Conservation (phyloP, 2,113 vertebrate species). For the Chrysochloris asiatica region DNA sequence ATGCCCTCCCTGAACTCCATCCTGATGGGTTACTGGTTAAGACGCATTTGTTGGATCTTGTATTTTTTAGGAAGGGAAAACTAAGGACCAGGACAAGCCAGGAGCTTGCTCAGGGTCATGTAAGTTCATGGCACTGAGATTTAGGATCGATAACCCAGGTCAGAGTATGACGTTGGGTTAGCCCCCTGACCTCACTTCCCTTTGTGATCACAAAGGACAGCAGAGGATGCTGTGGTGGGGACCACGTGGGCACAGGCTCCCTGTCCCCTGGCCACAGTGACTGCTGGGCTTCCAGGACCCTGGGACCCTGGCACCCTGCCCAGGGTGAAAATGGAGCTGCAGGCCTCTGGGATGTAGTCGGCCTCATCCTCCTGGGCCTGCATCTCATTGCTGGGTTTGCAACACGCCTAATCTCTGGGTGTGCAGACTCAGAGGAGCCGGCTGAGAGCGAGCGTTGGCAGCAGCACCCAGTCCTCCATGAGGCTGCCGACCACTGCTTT, state of each 20-base stretch:
- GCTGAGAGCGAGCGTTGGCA: constrained; percentile 64
- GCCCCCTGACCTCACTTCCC: neutral
- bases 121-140: neutral
- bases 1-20: neutral
- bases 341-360: constrained; percentile 25
- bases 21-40: neutral
- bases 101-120: neutral
- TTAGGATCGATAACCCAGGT: neutral
- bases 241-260: neutral
- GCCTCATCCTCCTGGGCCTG: constrained; percentile 49
- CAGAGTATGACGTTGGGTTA: neutral
- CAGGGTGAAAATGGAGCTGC: constrained; percentile 52
- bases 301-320: constrained; percentile 53
- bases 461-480: neutral
- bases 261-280: neutral
- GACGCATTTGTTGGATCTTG: neutral
- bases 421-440: constrained; percentile 78
- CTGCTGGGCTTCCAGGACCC: constrained; percentile 47
- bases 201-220: neutral
- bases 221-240: neutral
- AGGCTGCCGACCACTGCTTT: neutral
- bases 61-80: constrained; percentile 23
- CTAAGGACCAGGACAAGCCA: neutral
- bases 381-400: constrained; percentile 67
- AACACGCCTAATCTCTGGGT: constrained; percentile 69